Percentiles rank a stretch among this genome's conserved stretches.
These are phyloP conservation scores for Pantala flavescens DNA, from an alignment of 1,140 invertebrate species.

Conservation along the genomic window DNA sequence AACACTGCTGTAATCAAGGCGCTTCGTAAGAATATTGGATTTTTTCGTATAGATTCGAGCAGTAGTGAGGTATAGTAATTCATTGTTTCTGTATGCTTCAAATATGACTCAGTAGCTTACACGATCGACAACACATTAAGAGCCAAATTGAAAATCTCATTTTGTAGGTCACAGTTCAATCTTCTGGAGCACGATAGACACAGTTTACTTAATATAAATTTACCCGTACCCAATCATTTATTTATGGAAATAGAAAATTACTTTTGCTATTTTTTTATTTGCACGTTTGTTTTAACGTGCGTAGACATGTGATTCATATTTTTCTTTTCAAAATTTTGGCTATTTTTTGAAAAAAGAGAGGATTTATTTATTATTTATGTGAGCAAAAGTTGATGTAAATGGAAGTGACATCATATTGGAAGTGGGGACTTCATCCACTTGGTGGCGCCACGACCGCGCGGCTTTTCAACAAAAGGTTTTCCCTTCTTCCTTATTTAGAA, in stretches of 20 bases:
- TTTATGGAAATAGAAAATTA: neutral
- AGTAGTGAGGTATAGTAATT: neutral
- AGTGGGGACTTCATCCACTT: slow-evolving; percentile 6
- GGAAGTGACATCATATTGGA: neutral
- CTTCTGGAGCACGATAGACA: neutral
- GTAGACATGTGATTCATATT: neutral
- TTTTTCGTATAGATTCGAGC: neutral
- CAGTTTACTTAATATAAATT: neutral
- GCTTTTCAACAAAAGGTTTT: neutral
- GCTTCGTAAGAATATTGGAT: neutral
- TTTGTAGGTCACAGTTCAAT: neutral
- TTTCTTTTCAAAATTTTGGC: neutral
- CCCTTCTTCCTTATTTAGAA: neutral
- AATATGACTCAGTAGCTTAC: neutral
- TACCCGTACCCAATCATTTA: neutral
- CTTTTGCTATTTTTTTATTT: neutral
- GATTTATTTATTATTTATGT: neutral
- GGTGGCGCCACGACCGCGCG: neutral
- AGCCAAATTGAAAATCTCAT: neutral
- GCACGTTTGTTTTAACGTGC: neutral
- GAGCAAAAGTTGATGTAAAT: neutral
- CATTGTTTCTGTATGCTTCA: neutral
- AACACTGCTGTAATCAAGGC: neutral
- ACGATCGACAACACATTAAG: neutral
- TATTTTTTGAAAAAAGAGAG: neutral